Evolutionary conservation across 2,797 vertebrate species (phyloP).

Genomic region (Tarsius wallacei): DNA sequence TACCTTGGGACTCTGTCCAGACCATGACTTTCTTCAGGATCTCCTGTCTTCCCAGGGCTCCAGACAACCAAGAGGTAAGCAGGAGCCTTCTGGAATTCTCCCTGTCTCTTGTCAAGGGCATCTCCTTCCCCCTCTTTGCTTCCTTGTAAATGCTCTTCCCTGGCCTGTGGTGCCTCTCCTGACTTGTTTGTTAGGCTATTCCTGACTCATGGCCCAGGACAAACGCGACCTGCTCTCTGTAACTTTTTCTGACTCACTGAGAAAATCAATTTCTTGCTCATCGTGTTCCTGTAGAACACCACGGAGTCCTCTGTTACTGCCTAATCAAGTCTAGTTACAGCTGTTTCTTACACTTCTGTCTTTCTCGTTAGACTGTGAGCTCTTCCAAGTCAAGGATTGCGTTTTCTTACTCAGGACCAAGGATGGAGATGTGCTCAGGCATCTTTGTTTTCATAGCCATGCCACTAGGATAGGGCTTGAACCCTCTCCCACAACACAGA

Average conservation of each 20-base stretch:
- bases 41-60: background rate
- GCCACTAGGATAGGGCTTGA: background rate
- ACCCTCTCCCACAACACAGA: background rate
- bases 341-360: slow-evolving; percentile 35
- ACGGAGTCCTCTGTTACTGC: background rate
- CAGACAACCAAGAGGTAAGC: background rate
- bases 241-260: slow-evolving; percentile 36
- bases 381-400: background rate
- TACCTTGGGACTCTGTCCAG: background rate
- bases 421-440: background rate
- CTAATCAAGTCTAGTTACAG: background rate
- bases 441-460: background rate
- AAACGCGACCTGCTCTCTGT: background rate
- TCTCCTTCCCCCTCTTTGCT: background rate
- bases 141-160: background rate
- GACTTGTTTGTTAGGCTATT: background rate
- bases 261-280: slow-evolving; percentile 46
- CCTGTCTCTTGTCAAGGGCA: background rate
- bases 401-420: background rate
- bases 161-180: rapidly evolving
- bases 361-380: slow-evolving; percentile 41
- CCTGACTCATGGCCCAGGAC: background rate
- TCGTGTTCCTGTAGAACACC: background rate
- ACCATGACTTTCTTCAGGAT: background rate
- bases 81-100: background rate